A percentile compares a stretch with the other conserved stretches of the same genome.
phyloP scores from a whole-genome alignment of 2,113 vertebrate species.

The Paradoxurus hermaphroditus region DNA sequence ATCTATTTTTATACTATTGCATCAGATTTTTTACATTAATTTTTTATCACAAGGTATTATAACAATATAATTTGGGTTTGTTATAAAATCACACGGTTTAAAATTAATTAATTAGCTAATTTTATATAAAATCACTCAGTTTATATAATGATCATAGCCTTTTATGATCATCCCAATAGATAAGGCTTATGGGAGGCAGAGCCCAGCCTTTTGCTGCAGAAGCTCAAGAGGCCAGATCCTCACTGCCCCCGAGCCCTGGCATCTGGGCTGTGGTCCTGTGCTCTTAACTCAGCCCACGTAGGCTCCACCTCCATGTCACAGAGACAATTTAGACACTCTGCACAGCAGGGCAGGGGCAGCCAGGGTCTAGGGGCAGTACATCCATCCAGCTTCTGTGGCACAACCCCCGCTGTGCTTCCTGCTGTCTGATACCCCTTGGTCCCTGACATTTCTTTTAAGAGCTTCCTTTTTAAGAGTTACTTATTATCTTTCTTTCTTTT shows the following conservation, averaged over 20 bases:
- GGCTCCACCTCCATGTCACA: neutral
- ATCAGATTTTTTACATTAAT: neutral
- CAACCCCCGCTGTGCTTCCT: neutral
- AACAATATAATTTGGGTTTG: neutral
- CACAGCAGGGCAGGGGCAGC: too few species aligned
- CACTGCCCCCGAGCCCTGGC: accelerated
- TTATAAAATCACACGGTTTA: neutral
- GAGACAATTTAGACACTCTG: neutral
- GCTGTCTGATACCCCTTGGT: too few species aligned
- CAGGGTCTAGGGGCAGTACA: neutral
- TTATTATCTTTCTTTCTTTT: neutral
- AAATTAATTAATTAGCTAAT: too few species aligned
- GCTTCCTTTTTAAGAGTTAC: neutral
- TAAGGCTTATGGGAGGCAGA: neutral
- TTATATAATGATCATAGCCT: neutral
- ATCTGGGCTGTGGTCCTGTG: neutral
- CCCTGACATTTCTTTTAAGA: neutral
- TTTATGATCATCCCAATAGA: neutral
- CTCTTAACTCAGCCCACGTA: neutral
- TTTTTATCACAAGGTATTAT: neutral
- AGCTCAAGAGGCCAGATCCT: neutral
- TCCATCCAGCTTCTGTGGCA: neutral
- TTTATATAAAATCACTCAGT: neutral
- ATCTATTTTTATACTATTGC: neutral
- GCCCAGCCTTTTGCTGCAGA: neutral